Evolutionary conservation across 2,797 vertebrate species (phyloP).

Genomic region (Jordanella pulchra): DNA sequence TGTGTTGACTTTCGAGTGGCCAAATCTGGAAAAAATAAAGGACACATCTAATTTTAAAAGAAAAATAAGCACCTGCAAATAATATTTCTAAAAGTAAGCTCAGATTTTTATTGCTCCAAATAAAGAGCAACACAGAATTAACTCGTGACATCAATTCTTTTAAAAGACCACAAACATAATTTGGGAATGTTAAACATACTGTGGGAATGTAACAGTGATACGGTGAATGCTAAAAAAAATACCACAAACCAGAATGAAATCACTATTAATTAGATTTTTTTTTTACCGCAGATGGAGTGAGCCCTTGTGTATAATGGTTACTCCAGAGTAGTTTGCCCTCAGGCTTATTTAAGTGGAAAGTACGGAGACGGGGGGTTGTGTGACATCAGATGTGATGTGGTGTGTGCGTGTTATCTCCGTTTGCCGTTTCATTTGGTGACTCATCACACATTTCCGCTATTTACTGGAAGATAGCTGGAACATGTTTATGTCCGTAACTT

Average conservation of each 20-base stretch:
- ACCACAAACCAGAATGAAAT: constrained; percentile 31
- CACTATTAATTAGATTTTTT: constrained; percentile 38
- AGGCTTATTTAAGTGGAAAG: constrained; percentile 56
- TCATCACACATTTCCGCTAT: constrained; percentile 67
- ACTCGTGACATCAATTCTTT: not conserved
- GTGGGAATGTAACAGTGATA: constrained; percentile 7
- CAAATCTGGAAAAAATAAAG: not conserved
- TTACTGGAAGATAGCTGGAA: constrained; percentile 73
- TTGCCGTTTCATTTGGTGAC: constrained; percentile 55
- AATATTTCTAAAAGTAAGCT: not conserved
- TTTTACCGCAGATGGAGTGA: constrained; percentile 34
- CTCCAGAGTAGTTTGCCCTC: constrained; percentile 43
- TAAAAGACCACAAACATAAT: not conserved
- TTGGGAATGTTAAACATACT: constrained; percentile 3
- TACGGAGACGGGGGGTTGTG: constrained; percentile 48
- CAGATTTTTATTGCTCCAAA: not conserved
- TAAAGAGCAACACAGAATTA: not conserved
- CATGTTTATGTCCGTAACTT: constrained; percentile 68
- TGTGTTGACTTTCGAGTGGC: not conserved
- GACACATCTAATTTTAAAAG: not conserved
- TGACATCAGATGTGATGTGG: constrained; percentile 46
- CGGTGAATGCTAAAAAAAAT: constrained; percentile 40
- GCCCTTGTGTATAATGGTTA: constrained; percentile 30
- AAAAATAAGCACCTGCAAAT: constrained; percentile 4
- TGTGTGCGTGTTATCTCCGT: constrained; percentile 51